These are phyloP conservation scores for Drosophila meridiana DNA, from an alignment of 2,888 invertebrate genomes.

Conservation along the genomic window DNA sequence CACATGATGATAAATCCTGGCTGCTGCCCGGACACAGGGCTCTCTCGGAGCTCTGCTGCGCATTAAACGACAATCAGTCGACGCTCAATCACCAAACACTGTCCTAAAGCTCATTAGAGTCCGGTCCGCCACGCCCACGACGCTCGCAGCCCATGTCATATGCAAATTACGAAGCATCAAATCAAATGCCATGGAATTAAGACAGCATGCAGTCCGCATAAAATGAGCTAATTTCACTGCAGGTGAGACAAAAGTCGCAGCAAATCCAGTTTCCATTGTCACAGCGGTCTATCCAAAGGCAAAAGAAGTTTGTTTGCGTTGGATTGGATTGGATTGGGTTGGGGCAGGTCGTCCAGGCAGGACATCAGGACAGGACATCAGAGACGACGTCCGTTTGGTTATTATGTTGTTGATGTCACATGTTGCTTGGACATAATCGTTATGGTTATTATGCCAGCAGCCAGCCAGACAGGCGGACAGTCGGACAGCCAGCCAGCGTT, in stretches of 20 bases:
- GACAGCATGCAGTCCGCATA: constrained; percentile 43
- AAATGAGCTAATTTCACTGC: constrained; percentile 51
- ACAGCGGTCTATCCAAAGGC: constrained; percentile 30
- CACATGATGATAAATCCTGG: background rate
- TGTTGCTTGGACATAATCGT: constrained; percentile 68
- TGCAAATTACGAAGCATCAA: constrained; percentile 58
- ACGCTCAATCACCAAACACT: constrained; percentile 32
- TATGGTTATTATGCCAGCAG: constrained; percentile 49
- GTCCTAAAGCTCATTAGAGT: constrained; percentile 40
- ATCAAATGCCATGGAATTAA: constrained; percentile 28
- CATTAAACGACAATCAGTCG: constrained; percentile 54
- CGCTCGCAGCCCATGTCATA: constrained; percentile 17
- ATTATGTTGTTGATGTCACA: constrained; percentile 63
- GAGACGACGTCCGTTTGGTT: constrained; percentile 29
- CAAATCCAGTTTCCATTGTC: constrained; percentile 38
- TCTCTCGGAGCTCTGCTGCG: constrained; percentile 1
- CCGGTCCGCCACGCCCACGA: background rate
- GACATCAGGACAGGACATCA: background rate
- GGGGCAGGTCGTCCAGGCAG: background rate
- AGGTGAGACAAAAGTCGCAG: constrained; percentile 50
- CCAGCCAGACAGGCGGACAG: background rate
- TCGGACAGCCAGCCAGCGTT: constrained; percentile 7
- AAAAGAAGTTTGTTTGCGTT: background rate
- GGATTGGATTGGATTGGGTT: background rate
- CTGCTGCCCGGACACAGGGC: background rate